Conservation (phyloP, 2,797 vertebrate genomes). For the Margarornis squamiger region DNA sequence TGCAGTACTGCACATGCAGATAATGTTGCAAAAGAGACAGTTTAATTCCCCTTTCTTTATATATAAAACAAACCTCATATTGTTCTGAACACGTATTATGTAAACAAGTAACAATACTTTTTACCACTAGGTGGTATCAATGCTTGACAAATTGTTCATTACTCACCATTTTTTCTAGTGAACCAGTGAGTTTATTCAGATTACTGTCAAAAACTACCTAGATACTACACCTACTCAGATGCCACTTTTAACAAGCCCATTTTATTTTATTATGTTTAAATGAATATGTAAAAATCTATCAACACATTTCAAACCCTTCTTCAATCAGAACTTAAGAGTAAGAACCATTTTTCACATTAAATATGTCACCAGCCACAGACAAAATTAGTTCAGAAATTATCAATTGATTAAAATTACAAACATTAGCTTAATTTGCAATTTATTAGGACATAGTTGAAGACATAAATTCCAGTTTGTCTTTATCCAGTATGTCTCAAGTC, state of each 20-base stretch:
- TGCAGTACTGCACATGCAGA: background rate
- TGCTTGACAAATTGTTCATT: background rate
- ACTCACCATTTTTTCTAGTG: background rate
- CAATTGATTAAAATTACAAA: conserved; percentile 51
- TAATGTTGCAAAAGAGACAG: background rate
- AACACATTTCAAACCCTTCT: conserved; percentile 23
- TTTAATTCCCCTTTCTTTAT: background rate
- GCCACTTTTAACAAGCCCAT: background rate
- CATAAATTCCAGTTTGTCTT: background rate
- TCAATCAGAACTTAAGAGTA: background rate
- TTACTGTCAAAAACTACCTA: background rate
- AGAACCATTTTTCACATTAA: background rate
- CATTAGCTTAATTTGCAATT: background rate
- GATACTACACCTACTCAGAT: background rate
- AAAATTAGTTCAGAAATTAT: conserved; percentile 45
- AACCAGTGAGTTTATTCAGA: background rate
- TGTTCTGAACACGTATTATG: background rate
- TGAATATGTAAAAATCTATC: conserved; percentile 20
- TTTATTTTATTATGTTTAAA: conserved; percentile 1
- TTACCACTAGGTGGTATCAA: conserved; percentile 65
- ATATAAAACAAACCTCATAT: background rate
- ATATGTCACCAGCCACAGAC: background rate
- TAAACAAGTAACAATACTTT: conserved; percentile 6
- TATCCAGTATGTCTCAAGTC: background rate
- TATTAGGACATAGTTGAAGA: conserved; percentile 2